phyloP scores from a whole-genome alignment of 2,797 vertebrate genomes.

The Enteromius paludinosus region DNA sequence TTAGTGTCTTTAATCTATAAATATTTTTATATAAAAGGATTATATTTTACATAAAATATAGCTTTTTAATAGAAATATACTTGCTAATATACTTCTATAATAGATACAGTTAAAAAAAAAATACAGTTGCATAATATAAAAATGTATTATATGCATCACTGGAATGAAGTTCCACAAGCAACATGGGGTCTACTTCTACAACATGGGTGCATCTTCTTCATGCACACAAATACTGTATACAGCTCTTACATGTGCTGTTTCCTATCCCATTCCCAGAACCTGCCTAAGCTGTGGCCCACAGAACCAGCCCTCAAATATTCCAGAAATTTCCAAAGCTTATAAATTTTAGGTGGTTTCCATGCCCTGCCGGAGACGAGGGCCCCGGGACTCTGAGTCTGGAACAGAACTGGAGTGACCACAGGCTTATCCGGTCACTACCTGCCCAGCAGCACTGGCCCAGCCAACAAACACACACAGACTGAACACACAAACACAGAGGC shows the following conservation, averaged over 20 bases:
- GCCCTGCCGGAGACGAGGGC: not conserved
- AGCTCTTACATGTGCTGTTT: not conserved
- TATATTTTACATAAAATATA: not conserved
- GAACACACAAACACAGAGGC: constrained; percentile 36
- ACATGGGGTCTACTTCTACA: not conserved
- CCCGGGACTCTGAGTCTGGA: not conserved
- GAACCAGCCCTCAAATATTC: constrained; percentile 57
- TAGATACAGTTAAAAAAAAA: no score
- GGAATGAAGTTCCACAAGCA: not conserved
- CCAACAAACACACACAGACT: constrained; percentile 38
- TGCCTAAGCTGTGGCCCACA: constrained; percentile 28
- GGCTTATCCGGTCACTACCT: constrained; percentile 34
- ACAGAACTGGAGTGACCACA: constrained; percentile 17
- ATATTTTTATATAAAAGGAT: not conserved
- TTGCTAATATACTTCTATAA: no score
- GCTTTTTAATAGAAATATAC: no score
- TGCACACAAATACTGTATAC: not conserved
- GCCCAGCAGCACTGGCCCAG: constrained; percentile 15
- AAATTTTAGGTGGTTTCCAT: constrained; percentile 35
- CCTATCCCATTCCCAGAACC: constrained; percentile 21
- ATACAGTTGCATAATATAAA: not conserved
- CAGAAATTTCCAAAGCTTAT: constrained; percentile 45
- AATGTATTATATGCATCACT: not conserved
- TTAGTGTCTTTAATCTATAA: not conserved
- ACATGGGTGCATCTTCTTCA: not conserved